Evolutionary conservation across 1,140 invertebrate genomes (phyloP), one percentile per base, ranked within the genome.

Genomic region (Nomia melanderi): DNA sequence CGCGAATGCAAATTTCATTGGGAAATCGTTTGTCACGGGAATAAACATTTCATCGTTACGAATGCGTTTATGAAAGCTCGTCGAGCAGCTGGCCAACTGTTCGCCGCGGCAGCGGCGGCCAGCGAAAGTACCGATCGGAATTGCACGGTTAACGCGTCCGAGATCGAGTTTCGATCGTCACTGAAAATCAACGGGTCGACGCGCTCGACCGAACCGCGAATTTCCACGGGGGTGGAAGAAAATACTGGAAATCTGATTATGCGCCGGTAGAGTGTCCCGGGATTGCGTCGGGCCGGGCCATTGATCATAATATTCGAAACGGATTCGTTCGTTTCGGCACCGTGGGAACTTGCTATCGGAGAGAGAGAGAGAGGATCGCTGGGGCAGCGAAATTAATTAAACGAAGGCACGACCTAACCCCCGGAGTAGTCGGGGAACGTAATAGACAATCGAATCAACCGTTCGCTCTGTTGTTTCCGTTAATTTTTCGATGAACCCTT

Each of bases 271-370:
- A 14, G 20, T 44, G 12, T 27, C 9, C 27, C 50, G 54, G 36
- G 56, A 47, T 57, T 70, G 36, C n/a, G 27, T 5, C 14, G 23
- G 20, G 31, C 20, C 33, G 20, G 31, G 47, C 60, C 74, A 81
- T 78, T 65, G 69, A 83, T 83, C 78, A 83, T 80, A 74, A 83
- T 73, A 70, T 62, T 54, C 66, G 39, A 27, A 29, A 4, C 31
- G 59, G 74, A 67, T 81, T 81, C 74, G 64, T 27, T 63, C 74
- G 33, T 17, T 63, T 8, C 23, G 31, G 33, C 36, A 20, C 20
- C n/a, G 60, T 17, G 5, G 4, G 47, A 50, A 50, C n/a, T 50
- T n/a, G 33, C 33, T 8, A 14, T 31, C 20, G 33, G 6, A 39
- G 6, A 5, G 33, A 29, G 9, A n/a, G n/a, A n/a, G 2, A 3